phyloP scores from a whole-genome alignment of 2,797 vertebrate species.

The Chelidonichthys spinosus region DNA sequence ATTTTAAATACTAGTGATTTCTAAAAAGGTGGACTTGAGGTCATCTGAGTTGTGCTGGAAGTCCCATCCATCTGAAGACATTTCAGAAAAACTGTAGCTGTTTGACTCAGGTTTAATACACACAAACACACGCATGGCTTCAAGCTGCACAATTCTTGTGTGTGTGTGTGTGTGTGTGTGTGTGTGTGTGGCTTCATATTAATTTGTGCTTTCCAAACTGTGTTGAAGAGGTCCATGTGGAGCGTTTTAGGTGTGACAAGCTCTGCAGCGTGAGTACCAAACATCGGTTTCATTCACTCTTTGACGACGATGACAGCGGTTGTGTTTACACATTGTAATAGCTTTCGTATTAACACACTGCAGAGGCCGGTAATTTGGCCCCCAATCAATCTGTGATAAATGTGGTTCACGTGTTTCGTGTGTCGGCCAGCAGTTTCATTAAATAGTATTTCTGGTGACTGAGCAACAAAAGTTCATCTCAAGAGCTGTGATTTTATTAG shows the following conservation, averaged over 20 bases:
- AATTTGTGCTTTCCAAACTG: neutral
- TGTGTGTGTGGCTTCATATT: neutral
- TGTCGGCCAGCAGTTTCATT: no score
- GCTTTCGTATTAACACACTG: neutral
- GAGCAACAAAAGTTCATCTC: neutral
- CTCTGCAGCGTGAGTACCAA: no score
- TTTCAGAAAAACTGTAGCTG: conserved; percentile 18
- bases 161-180: neutral
- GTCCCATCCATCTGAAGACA: neutral
- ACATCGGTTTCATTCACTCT: no score
- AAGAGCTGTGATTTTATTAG: neutral
- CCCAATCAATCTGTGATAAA: no score
- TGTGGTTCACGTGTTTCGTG: no score
- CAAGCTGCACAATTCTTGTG: neutral
- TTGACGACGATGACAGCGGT: no score
- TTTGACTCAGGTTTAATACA: conserved; percentile 57
- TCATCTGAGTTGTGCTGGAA: conserved; percentile 3
- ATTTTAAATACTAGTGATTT: conserved; percentile 5
- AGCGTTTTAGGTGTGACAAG: no score
- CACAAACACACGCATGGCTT: conserved; percentile 23
- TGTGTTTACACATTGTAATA: no score
- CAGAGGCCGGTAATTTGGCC: no score
- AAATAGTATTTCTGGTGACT: no score
- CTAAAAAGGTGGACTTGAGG: neutral
- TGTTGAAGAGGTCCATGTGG: no score